Base-by-base conservation (phyloP, 2,888 invertebrate genomes). In the Ectropis crepuscularia region DNA sequence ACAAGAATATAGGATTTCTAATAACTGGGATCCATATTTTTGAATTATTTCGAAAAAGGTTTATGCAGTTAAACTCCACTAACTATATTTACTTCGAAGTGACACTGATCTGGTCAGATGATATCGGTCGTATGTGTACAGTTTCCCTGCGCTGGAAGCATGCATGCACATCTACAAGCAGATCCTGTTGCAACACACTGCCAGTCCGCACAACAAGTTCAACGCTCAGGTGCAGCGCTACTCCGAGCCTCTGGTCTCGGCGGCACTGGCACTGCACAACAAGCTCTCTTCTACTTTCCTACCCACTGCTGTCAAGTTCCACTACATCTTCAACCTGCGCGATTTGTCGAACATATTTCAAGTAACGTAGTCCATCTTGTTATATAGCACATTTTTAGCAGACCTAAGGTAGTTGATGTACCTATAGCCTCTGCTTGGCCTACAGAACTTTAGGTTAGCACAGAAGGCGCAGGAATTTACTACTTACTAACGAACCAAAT, bases 321-420 rank as follows among this genome's bases (percentile, higher is more conserved):
- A 99, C 85, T 99, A 99, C 80, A 94, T 96, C 65, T 99, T 98
- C 88, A 99, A 98, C 85, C 90, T 99, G 58, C 93, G 99, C 63
- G 99, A 99, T 86, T 92, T 99, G 61, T 97, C 98, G 0, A 99
- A 98, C 82, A 96, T 99, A 71, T 99, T 98, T 86, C 98, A 98
- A 94, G 97, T 97, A 88, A 58, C 37, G 46, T 8, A n/a, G 10
- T 48, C 2, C 16, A 28, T 28, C 16, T 28, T 28, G 16, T 28
- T 28, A 2, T 28, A 2, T 28, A 28, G 16, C 16, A 28, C 4
- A 28, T 28, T 28, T 28, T 2, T 28, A 28, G 16, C 16, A 28
- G 16, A 28, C 4, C 16, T 28, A 28, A 28, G 16, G 1, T 28
- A 28, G 16, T 28, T 28, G 16, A 28, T 28, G 4, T 2, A 28